Base-by-base conservation (phyloP, 2,797 vertebrate genomes). In the Lagocephalus sceleratus region DNA sequence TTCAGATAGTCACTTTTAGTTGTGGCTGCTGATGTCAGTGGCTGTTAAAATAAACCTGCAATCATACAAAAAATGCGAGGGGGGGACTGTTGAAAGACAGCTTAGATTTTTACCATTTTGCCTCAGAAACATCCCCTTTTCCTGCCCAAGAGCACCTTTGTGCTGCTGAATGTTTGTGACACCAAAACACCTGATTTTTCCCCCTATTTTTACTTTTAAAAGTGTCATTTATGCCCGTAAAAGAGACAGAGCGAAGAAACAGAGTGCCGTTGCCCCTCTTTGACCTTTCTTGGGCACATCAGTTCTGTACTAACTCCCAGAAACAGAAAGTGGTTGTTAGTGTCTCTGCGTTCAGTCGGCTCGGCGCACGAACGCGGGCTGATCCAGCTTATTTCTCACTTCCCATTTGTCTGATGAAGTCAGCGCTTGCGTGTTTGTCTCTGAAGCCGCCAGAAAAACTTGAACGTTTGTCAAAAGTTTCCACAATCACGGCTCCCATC, bases 1-100 rank as follows among this genome's bases (percentile, higher is more conserved):
- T 59, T 83, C 81, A 68, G 76, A 85, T 88, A 85, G 83, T 89
- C 78, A 74, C 81, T 89, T 90, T 89, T 88, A 69, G 79, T 87
- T 89, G 86, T 68, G 1, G 48, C 66, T 50, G 40, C 42, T 58
- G 45, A 38, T 25, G 63, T 53, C 57, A 67, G 22, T 43, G 43
- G 41, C 14, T 41, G 20, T 63, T 48, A 38, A 58, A 68, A 21
- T 69, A 70, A 32, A 57, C 59, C 71, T 57, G 10, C 46, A 47
- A 50, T 42, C 40, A 58, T 53, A n/a, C 14, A 57, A 55, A 17
- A 68, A 65, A 5, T 49, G 5, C 20, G 16, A 17, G 39, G 38
- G 5, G 45, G 6, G 16, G 15, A 35, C 53, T 59, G 20, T 20
- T 59, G 49, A 49, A 50, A 46, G 16, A 11, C 29, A 22, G 12